Evolutionary conservation across 2,888 invertebrate genomes (phyloP).

Genomic region (Aplocera efformata): DNA sequence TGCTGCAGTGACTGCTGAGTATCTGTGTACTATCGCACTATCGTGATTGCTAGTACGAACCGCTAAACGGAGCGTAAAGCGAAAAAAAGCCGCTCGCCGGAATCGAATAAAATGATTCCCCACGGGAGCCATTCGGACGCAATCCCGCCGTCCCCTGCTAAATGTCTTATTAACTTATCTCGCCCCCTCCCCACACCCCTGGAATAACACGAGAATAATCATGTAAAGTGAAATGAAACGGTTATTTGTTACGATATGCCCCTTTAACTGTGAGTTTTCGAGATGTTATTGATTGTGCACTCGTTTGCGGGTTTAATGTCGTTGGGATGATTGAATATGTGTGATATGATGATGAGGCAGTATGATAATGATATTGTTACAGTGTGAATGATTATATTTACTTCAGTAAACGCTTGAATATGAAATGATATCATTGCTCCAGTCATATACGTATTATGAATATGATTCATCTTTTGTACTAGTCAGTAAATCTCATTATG

Average conservation of each 20-base stretch:
- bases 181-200: constrained; percentile 51
- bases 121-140: constrained; percentile 85
- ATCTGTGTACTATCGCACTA: constrained; percentile 42
- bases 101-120: constrained; percentile 88
- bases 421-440: no score
- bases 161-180: constrained; percentile 80
- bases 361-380: background rate
- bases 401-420: no score
- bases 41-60: constrained; percentile 62
- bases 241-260: constrained; percentile 78
- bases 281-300: constrained; percentile 63
- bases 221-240: constrained; percentile 81
- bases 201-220: constrained; percentile 74
- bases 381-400: no score
- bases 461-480: no score
- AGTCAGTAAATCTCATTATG: no score
- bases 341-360: constrained; percentile 18
- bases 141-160: constrained; percentile 80
- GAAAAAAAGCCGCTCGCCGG: constrained; percentile 79
- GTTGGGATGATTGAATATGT: constrained; percentile 18
- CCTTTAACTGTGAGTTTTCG: constrained; percentile 59
- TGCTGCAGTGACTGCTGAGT: constrained; percentile 11
- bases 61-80: constrained; percentile 78
- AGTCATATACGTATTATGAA: no score
- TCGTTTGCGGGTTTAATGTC: constrained; percentile 53